These are phyloP conservation scores for Nyctalus aviator DNA, from an alignment of 2,797 vertebrate species.

Conservation along the genomic window DNA sequence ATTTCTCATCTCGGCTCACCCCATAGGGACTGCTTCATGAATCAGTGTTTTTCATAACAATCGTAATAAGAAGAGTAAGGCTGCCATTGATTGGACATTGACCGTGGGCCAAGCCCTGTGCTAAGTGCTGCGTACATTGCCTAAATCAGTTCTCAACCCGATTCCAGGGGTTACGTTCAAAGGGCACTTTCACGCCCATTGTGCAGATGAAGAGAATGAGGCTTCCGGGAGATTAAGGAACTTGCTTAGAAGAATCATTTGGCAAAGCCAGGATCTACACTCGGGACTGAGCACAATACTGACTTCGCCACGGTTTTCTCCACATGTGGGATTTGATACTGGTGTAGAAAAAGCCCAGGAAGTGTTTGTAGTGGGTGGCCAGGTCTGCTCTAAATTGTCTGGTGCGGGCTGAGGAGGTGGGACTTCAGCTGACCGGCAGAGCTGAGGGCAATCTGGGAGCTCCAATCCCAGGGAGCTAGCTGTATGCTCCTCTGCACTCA, in stretches of 20 bases:
- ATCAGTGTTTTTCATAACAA: not conserved
- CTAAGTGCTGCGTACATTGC: not conserved
- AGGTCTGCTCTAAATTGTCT: not conserved
- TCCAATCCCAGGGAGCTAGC: not conserved
- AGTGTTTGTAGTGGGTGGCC: not conserved
- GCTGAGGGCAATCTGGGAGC: not conserved
- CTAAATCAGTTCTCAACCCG: not conserved
- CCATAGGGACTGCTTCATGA: not conserved
- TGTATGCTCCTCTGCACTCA: not conserved
- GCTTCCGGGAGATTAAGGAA: not conserved
- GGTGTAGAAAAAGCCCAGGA: not conserved
- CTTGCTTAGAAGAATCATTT: not conserved
- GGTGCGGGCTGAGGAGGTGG: not conserved
- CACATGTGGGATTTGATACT: not conserved
- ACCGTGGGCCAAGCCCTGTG: not conserved
- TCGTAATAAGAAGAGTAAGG: not conserved
- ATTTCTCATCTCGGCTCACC: not conserved
- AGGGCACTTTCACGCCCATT: not conserved
- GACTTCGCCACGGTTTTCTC: not conserved
- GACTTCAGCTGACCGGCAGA: not conserved
- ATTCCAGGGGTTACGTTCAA: not conserved
- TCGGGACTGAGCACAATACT: not conserved
- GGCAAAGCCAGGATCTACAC: conserved; percentile 18
- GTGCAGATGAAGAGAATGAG: conserved; percentile 12
- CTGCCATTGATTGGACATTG: not conserved